Evolutionary conservation across 2,113 vertebrate species (phyloP), one percentile per base, ranked within the genome.

Genomic region (Calidris pygmaea): DNA sequence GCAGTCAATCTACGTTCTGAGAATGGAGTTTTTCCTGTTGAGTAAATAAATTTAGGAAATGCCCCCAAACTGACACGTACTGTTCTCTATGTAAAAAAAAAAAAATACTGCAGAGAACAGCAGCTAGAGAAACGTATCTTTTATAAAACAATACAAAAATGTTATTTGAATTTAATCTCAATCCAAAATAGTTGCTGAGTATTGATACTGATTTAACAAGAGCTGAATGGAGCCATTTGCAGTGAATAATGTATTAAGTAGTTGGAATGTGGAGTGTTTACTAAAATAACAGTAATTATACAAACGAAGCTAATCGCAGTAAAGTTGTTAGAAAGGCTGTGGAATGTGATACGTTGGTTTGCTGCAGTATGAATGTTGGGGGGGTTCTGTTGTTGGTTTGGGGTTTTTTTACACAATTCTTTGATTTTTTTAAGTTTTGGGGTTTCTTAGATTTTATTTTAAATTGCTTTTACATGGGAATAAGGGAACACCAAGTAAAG

Each of bases 181-280:
- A 34, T 78, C 72, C 32, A 27, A 26, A 6, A 37, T 16, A 77
- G n/a, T 45, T 55, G 13, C 43, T 55, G n/a, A 62, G 47, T 71
- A 43, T 74, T 70, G 70, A 26, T 68, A 60, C 3, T 72, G 65
- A 58, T 3, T 85, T 95, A 79, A 55, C 1, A 4, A 45, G 50
- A 94, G 59, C 47, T 81, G 68, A 75, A 73, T 43, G 22, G 52
- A 85, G 34, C 72, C 35, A 37, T 87, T 82, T 84, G 30, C 86
- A 87, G 34, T 78, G 65, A 90, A 53, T 73, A 82, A 85, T 85
- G 10, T 73, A 89, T 94, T 86, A 80, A 91, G 56, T 59, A 56
- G 56, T 10, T 66, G 23, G 55, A 95, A 88, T 92, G 78, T 77
- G 85, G 94, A 85, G 60, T 88, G 81, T 90, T 91, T 95, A 72